These are phyloP conservation scores for Pelochelys cantorii DNA, from an alignment of 2,797 vertebrate genomes.

Conservation along the genomic window DNA sequence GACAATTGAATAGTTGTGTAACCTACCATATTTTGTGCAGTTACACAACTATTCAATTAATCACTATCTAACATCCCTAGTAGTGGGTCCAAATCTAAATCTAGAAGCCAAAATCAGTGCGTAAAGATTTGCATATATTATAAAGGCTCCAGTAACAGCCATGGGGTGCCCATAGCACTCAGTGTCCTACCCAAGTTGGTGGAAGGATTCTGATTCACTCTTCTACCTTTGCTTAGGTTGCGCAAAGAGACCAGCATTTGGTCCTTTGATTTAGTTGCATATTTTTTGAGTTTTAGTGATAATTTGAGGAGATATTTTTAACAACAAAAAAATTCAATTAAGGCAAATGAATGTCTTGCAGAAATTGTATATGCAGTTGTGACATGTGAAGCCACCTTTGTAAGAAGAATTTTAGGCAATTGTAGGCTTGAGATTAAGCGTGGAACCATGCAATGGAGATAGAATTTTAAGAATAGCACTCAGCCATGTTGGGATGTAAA, in stretches of 20 bases:
- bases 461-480: background rate
- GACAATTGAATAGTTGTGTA: no score
- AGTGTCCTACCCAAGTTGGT: background rate
- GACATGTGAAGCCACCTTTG: background rate
- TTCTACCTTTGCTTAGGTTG: background rate
- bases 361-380: background rate
- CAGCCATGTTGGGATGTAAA: background rate
- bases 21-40: no score
- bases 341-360: background rate
- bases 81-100: background rate
- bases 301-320: background rate
- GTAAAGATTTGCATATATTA: fast-evolving
- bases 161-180: background rate
- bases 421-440: background rate
- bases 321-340: background rate
- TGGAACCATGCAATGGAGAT: background rate
- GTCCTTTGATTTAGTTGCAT: background rate
- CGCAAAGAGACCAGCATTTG: background rate
- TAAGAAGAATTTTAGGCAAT: background rate
- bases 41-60: no score
- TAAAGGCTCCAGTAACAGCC: background rate
- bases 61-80: no score
- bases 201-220: background rate
- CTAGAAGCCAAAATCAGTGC: background rate
- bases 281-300: background rate